Percentiles rank a stretch among this genome's conserved stretches.
These are phyloP conservation scores for Hoplostethus mediterraneus DNA, from an alignment of 2,797 vertebrate species.

Conservation along the genomic window DNA sequence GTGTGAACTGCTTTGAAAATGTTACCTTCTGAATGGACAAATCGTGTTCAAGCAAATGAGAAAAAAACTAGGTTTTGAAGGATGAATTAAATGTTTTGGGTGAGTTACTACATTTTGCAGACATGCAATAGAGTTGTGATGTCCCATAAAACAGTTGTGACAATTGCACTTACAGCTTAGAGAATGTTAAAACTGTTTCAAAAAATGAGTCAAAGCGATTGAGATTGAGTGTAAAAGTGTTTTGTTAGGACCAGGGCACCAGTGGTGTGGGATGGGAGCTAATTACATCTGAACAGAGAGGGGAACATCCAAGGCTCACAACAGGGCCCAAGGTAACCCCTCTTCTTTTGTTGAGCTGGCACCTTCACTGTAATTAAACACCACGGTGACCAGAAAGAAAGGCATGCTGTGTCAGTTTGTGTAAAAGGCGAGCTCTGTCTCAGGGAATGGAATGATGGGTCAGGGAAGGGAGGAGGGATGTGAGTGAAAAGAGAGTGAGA, in stretches of 20 bases:
- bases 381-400: slow-evolving; percentile 28
- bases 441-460: slow-evolving; percentile 16
- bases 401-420: too few relatives aligned
- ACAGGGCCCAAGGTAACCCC: slow-evolving; percentile 50
- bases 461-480: slow-evolving; percentile 2
- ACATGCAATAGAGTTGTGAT: too few relatives aligned
- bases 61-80: too few relatives aligned
- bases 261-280: slow-evolving; percentile 52
- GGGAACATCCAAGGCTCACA: slow-evolving; percentile 40
- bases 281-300: slow-evolving; percentile 51
- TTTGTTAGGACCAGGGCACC: slow-evolving; percentile 29
- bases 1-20: too few relatives aligned
- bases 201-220: too few relatives aligned
- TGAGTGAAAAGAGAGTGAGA: slow-evolving; percentile 22
- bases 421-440: slow-evolving; percentile 29
- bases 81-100: too few relatives aligned
- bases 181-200: too few relatives aligned
- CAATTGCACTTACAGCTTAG: too few relatives aligned
- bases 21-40: too few relatives aligned
- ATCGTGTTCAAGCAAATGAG: too few relatives aligned
- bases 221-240: slow-evolving; percentile 17
- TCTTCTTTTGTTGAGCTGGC: slow-evolving; percentile 52
- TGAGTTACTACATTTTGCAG: too few relatives aligned
- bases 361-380: slow-evolving; percentile 45
- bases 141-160: too few relatives aligned